Base-by-base conservation (phyloP, 2,888 invertebrate species). In the Pyrgus malvae region DNA sequence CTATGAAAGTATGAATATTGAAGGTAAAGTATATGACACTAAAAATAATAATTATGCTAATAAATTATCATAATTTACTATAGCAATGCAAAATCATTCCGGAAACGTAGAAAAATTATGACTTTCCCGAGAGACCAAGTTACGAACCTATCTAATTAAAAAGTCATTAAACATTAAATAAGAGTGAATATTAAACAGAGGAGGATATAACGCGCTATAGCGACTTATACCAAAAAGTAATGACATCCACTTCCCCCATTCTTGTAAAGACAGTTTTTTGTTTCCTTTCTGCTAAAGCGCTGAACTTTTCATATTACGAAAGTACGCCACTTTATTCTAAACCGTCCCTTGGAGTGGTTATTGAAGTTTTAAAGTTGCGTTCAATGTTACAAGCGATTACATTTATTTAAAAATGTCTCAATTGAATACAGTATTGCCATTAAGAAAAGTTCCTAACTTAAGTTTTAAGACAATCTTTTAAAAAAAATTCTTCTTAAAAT, bases 251-350 rank as follows among this genome's bases (percentile, higher is more conserved):
- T 46, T n/a, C 73, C 70, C 67, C 66, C 68, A 72, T 65, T 71
- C 71, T 70, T 66, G 61, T 72, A 72, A 75, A 65, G 68, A 66
- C 68, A 71, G 66, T 80, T 79, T 74, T 71, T 69, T 66, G 65
- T 67, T 68, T 68, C 72, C 72, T 74, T 66, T 55, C 58, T 69
- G 64, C 67, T 64, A 76, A 74, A 80, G 68, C 68, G 76, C 67
- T 65, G 61, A 82, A 82, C 62, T 82, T 82, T 82, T 76, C 76
- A 67, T 80, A 80, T 80, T 76, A 80, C 68, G 59, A 64, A 67
- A 66, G 69, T 73, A 70, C 65, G 67, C 71, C 68, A 70, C 72
- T 73, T 74, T 73, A 66, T 70, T 69, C 57, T n/a, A 48, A 60
- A 63, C 69, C 66, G 29, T 31, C 58, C 66, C 61, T 70, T 73